A percentile compares a stretch with the other conserved stretches of the same genome.
phyloP scores from a whole-genome alignment of 1,140 invertebrate genomes.

The Helicorthomorpha holstii region DNA sequence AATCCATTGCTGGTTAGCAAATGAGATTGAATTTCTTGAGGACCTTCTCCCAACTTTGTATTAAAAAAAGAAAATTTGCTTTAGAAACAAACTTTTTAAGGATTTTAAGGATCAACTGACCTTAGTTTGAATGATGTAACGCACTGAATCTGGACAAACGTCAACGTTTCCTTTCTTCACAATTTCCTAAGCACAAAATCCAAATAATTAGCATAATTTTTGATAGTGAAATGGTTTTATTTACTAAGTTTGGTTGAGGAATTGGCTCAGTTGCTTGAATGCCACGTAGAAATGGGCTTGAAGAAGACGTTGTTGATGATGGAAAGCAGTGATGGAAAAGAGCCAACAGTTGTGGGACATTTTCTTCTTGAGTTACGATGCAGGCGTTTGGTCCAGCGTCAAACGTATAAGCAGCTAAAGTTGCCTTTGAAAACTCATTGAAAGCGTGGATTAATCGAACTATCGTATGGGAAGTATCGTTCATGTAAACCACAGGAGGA shows the following conservation, averaged over 20 bases:
- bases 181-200: no score
- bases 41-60: neutral
- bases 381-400: conserved; percentile 96
- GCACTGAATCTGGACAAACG: conserved; percentile 37
- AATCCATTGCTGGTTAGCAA: neutral
- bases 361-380: conserved; percentile 61
- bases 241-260: neutral
- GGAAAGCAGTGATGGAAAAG: conserved; percentile 56
- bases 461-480: conserved; percentile 63
- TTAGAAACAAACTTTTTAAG: conserved; percentile 22
- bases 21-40: neutral
- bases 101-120: conserved; percentile 36
- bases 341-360: conserved; percentile 46
- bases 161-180: conserved; percentile 25
- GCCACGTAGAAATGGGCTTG: conserved; percentile 36
- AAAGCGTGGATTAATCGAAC: conserved; percentile 63
- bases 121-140: conserved; percentile 69
- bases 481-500: conserved; percentile 87
- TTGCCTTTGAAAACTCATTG: conserved; percentile 43
- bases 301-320: conserved; percentile 18
- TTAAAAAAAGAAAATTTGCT: conserved; percentile 7
- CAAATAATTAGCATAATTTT: conserved; percentile 12
- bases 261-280: conserved; percentile 15
- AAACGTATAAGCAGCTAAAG: conserved; percentile 80
- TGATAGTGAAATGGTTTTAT: neutral